These are phyloP conservation scores for Nansenia antarctica DNA, from an alignment of 2,113 vertebrate species.

Conservation along the genomic window DNA sequence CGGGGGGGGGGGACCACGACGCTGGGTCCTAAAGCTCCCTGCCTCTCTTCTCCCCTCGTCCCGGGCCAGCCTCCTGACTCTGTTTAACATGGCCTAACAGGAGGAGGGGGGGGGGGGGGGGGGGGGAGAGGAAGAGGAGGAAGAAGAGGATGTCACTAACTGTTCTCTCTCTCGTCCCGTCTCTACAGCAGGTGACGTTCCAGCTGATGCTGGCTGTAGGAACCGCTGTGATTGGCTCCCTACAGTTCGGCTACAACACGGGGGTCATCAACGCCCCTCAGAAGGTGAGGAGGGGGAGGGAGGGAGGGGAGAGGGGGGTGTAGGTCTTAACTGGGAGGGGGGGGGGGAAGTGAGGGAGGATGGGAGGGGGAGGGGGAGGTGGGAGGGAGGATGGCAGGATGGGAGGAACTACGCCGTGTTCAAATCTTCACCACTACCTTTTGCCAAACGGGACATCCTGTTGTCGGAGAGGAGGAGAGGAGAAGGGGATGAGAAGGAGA, in stretches of 20 bases:
- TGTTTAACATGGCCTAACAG: no score
- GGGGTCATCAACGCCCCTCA: constrained; percentile 92
- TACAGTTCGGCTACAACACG: constrained; percentile 96
- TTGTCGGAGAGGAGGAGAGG: no score
- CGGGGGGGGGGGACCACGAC: no score
- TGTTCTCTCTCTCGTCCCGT: not conserved
- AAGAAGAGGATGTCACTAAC: not conserved
- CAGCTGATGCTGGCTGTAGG: constrained; percentile 87
- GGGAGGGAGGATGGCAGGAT: no score
- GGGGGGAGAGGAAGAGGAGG: no score
- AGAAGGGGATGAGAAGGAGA: not conserved
- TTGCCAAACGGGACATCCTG: not conserved
- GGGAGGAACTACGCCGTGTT: no score
- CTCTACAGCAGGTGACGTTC: constrained; percentile 76
- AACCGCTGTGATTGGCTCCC: constrained; percentile 90
- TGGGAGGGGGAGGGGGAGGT: not conserved
- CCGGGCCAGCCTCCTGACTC: no score
- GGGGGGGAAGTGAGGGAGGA: no score
- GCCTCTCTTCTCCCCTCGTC: no score
- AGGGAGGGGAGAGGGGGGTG: not conserved
- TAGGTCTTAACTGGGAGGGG: no score
- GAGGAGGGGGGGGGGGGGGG: no score
- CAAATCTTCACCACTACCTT: not conserved
- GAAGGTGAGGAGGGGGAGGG: constrained; percentile 56
- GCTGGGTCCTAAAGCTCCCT: no score